phyloP scores from a whole-genome alignment of 2,113 vertebrate genomes.

The Oxygymnocypris stewartii region DNA sequence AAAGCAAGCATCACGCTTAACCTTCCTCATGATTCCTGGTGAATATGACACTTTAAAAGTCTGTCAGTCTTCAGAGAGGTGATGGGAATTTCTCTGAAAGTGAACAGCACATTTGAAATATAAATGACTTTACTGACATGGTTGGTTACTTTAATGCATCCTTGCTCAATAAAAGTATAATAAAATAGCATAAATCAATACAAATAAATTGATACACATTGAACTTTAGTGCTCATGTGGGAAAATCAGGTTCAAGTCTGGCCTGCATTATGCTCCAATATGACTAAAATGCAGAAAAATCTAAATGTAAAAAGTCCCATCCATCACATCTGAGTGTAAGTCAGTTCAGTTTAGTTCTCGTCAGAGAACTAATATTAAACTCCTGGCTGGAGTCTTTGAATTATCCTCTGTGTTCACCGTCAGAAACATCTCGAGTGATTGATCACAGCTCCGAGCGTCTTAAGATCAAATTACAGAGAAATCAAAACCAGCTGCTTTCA shows the following conservation, averaged over 20 bases:
- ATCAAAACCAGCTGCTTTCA: slow-evolving; percentile 17
- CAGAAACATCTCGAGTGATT: not conserved
- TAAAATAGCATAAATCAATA: not conserved
- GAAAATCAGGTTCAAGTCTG: too few relatives aligned
- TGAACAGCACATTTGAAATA: not conserved
- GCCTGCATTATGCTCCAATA: not conserved
- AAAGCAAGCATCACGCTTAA: slow-evolving; percentile 90
- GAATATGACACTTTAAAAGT: slow-evolving; percentile 39
- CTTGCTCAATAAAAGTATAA: not conserved
- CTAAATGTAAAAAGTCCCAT: not conserved
- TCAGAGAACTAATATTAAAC: slow-evolving; percentile 21
- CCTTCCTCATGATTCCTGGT: slow-evolving; percentile 84
- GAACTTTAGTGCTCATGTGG: not conserved
- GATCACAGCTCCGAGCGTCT: too few relatives aligned
- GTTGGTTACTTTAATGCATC: not conserved
- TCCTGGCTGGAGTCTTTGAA: not conserved
- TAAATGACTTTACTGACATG: not conserved
- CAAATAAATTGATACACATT: not conserved
- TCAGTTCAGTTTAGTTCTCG: not conserved
- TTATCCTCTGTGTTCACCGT: slow-evolving; percentile 1
- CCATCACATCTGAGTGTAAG: not conserved
- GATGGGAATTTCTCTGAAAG: not conserved
- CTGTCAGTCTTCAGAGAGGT: not conserved
- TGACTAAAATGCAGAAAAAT: not conserved
- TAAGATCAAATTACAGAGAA: slow-evolving; percentile 22